A percentile compares a stretch with the other conserved stretches of the same genome.
These are phyloP conservation scores for Caenorhabditis imperialis DNA, from an alignment of 2,888 invertebrate genomes.

Conservation along the genomic window DNA sequence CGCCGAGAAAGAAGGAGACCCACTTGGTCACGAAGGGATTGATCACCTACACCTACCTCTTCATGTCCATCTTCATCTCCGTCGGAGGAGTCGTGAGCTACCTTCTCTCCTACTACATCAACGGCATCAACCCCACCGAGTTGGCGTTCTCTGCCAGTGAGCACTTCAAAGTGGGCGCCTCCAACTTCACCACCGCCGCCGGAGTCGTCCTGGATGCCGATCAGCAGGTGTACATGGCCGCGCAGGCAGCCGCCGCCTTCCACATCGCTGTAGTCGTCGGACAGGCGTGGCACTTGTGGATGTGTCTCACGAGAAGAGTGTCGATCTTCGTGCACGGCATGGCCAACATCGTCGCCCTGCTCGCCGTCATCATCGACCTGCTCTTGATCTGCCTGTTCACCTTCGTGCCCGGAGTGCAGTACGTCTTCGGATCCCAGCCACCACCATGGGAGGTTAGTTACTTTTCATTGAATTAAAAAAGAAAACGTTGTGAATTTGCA, in stretches of 20 bases:
- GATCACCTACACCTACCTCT: constrained; percentile 72
- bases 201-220: constrained; percentile 44
- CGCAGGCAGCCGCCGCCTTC: constrained; percentile 58
- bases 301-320: constrained; percentile 69
- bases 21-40: constrained; percentile 71
- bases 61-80: constrained; percentile 73
- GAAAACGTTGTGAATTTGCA: constrained; percentile 7
- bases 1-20: constrained; percentile 67
- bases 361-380: constrained; percentile 67
- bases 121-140: constrained; percentile 56
- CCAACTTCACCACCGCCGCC: constrained; percentile 37
- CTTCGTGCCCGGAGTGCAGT: constrained; percentile 67
- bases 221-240: constrained; percentile 56
- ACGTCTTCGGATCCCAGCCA: constrained; percentile 63
- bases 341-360: constrained; percentile 62
- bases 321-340: constrained; percentile 70
- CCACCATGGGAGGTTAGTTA: constrained; percentile 61
- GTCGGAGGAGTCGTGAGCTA: constrained; percentile 60
- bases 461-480: background rate
- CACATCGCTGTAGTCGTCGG: constrained; percentile 56
- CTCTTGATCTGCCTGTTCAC: constrained; percentile 64
- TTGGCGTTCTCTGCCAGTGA: constrained; percentile 54
- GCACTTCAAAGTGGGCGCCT: constrained; percentile 56
- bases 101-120: constrained; percentile 57
- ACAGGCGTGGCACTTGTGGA: constrained; percentile 67